Evolutionary conservation across 2,113 vertebrate genomes (phyloP).

Genomic region (Phocoena phocoena): DNA sequence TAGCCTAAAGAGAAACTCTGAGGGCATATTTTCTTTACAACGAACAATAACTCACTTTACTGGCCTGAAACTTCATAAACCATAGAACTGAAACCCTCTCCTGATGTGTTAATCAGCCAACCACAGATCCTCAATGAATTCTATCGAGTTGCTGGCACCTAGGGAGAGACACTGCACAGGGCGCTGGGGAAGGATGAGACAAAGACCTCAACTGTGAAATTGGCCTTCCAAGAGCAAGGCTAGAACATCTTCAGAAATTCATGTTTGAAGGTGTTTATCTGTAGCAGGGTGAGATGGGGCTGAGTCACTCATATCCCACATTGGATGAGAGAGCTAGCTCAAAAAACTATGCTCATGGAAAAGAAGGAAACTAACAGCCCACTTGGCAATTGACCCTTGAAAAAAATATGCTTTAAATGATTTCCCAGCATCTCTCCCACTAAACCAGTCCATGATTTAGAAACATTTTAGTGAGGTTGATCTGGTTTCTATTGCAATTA

Average conservation of each 20-base stretch:
- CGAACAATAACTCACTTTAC: background rate
- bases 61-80: background rate
- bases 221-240: background rate
- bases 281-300: background rate
- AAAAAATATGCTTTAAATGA: background rate
- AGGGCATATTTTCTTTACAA: slow-evolving; percentile 43
- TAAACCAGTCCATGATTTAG: background rate
- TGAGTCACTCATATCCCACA: background rate
- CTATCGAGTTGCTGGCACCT: background rate
- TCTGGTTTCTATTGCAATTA: background rate
- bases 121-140: background rate
- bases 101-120: background rate
- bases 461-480: background rate
- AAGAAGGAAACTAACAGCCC: slow-evolving; percentile 29
- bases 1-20: background rate
- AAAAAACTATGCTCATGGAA: background rate
- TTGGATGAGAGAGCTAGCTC: background rate
- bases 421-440: background rate
- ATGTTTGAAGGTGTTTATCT: background rate
- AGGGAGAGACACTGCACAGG: background rate
- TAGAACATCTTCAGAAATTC: background rate
- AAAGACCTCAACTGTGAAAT: background rate
- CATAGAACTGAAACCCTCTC: background rate
- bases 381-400: background rate
- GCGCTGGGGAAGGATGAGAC: background rate